These are phyloP conservation scores for Ptilorrhoa leucosticta DNA, from an alignment of 2,113 vertebrate species.

Conservation along the genomic window DNA sequence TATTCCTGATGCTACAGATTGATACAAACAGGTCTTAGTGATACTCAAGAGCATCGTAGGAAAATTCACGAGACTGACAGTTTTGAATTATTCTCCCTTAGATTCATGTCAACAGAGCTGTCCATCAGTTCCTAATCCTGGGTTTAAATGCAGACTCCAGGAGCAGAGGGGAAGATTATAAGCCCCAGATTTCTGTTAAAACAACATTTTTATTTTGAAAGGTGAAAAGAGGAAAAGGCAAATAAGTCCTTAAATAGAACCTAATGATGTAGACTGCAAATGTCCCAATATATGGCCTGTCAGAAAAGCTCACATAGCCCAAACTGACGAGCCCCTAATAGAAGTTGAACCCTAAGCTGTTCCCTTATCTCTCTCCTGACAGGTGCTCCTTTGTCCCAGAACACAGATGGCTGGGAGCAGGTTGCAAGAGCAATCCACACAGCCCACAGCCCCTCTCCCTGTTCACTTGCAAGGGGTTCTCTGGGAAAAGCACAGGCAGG, in stretches of 20 bases:
- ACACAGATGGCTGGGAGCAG: neutral
- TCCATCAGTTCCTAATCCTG: neutral
- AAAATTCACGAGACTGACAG: neutral
- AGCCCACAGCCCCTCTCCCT: neutral
- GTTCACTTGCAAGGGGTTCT: neutral
- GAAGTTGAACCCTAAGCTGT: neutral
- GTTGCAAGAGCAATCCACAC: neutral
- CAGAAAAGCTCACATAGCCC: neutral
- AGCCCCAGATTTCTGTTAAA: neutral
- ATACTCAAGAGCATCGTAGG: neutral
- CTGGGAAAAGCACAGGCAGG: neutral
- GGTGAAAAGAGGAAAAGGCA: neutral
- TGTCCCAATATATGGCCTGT: neutral
- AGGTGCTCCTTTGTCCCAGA: neutral
- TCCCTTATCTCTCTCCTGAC: neutral
- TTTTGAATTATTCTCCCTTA: neutral
- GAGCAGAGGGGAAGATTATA: neutral
- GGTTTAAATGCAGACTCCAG: neutral
- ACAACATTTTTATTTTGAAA: neutral
- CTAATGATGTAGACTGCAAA: neutral
- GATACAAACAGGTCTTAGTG: neutral
- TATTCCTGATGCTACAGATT: neutral
- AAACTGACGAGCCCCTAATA: fast-evolving
- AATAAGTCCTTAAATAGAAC: neutral
- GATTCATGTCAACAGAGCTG: neutral